phyloP scores from a whole-genome alignment of 2,888 invertebrate species.

The Vannuccia rotundouncinata region DNA sequence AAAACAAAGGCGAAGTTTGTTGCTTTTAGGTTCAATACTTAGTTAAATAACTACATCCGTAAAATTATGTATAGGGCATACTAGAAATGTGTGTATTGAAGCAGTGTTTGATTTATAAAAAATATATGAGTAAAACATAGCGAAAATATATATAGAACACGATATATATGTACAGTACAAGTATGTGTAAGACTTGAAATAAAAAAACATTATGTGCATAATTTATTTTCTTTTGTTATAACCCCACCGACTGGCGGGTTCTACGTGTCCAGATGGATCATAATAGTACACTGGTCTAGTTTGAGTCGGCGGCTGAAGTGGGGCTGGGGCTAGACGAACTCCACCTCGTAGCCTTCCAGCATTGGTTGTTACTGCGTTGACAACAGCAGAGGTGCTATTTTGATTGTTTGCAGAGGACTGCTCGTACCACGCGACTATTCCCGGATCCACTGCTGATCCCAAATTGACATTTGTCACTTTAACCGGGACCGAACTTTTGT shows the following conservation, averaged over 20 bases:
- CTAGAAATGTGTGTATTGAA: no score
- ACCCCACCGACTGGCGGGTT: conserved; percentile 27
- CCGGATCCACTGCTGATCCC: not conserved
- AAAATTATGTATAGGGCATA: no score
- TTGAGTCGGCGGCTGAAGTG: conserved; percentile 16
- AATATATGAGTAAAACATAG: no score
- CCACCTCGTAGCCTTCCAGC: not conserved
- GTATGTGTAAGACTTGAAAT: no score
- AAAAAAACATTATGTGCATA: no score
- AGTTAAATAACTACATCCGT: no score
- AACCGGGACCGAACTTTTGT: conserved; percentile 28
- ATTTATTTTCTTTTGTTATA: conserved; percentile 35
- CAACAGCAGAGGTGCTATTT: not conserved
- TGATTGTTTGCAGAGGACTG: not conserved
- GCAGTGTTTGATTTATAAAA: no score
- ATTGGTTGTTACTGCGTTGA: not conserved
- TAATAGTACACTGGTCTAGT: conserved; percentile 34
- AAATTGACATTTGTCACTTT: conserved; percentile 23
- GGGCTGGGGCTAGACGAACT: not conserved
- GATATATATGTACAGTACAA: no score
- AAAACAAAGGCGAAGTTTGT: no score
- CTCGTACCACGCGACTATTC: not conserved
- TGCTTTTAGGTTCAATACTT: no score
- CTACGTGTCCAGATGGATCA: conserved; percentile 36
- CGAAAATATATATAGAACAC: no score